Evolutionary conservation across 2,113 vertebrate genomes (phyloP).

Genomic region (Lethenteron camtschaticum): DNA sequence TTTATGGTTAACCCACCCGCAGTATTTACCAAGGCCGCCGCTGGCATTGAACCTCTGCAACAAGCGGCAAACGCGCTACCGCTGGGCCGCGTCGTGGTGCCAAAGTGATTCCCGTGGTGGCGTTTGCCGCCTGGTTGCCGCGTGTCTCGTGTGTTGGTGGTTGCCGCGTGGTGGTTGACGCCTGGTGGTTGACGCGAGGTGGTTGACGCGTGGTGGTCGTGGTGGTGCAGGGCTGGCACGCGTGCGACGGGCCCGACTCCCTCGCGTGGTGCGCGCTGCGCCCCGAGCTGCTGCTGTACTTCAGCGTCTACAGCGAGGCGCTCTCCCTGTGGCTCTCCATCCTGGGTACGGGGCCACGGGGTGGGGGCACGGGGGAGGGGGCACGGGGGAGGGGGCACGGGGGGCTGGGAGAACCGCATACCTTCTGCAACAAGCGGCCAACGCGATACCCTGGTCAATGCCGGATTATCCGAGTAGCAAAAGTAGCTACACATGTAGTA

Average conservation of each 20-base stretch:
- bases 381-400: background rate
- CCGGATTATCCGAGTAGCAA: background rate
- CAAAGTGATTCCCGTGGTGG: too few species aligned
- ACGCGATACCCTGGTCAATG: background rate
- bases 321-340: constrained; percentile 3
- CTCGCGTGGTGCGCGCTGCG: constrained; percentile 5
- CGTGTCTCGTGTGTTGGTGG: too few species aligned
- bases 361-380: background rate
- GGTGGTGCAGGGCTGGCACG: constrained; percentile 3
- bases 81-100: too few species aligned
- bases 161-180: too few species aligned
- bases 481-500: background rate
- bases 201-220: too few species aligned
- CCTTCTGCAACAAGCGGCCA: background rate
- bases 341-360: background rate
- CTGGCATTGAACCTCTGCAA: too few species aligned
- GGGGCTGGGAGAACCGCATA: background rate
- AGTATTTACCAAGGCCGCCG: too few species aligned
- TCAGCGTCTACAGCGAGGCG: constrained; percentile 2
- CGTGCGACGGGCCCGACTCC: constrained; percentile 3
- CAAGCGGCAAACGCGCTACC: too few species aligned
- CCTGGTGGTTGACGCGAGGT: too few species aligned
- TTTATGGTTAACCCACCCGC: too few species aligned
- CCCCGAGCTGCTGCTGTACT: constrained; percentile 3
- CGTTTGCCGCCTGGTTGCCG: too few species aligned